phyloP scores from a whole-genome alignment of 2,113 vertebrate genomes.

The Notarius lentiginosus region DNA sequence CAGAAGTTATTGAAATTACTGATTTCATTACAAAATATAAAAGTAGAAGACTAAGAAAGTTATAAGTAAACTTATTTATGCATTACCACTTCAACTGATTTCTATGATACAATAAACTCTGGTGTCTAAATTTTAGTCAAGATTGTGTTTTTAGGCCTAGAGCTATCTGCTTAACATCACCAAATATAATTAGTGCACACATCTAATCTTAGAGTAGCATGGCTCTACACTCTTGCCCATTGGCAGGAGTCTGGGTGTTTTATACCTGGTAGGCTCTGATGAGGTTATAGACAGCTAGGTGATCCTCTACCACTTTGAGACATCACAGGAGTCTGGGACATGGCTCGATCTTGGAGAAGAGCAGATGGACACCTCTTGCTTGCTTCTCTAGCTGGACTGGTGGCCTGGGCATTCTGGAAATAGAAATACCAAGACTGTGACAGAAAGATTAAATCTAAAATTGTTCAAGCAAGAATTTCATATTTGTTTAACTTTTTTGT shows the following conservation, averaged over 20 bases:
- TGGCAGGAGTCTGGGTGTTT: not conserved
- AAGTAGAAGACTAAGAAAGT: not conserved
- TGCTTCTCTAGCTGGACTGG: not conserved
- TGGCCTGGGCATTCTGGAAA: not conserved
- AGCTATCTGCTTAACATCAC: not conserved
- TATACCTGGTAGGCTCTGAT: slow-evolving; percentile 19
- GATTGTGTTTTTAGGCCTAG: not conserved
- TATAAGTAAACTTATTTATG: not conserved
- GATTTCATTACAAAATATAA: not conserved
- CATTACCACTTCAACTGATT: not conserved
- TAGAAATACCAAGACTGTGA: not conserved
- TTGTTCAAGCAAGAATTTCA: not conserved
- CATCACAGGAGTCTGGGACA: not conserved
- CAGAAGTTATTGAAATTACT: not conserved
- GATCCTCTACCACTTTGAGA: slow-evolving; percentile 10
- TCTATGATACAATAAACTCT: not conserved
- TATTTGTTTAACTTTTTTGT: not conserved
- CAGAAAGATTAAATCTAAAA: not conserved
- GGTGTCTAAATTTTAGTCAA: not conserved
- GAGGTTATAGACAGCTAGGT: slow-evolving; percentile 1
- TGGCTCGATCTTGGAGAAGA: not conserved
- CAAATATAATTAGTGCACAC: not conserved
- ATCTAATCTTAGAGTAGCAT: not conserved
- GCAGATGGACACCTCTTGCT: not conserved
- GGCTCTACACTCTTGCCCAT: not conserved